These are phyloP conservation scores for Sitodiplosis mosellana DNA, from an alignment of 1,140 invertebrate species.

Conservation along the genomic window DNA sequence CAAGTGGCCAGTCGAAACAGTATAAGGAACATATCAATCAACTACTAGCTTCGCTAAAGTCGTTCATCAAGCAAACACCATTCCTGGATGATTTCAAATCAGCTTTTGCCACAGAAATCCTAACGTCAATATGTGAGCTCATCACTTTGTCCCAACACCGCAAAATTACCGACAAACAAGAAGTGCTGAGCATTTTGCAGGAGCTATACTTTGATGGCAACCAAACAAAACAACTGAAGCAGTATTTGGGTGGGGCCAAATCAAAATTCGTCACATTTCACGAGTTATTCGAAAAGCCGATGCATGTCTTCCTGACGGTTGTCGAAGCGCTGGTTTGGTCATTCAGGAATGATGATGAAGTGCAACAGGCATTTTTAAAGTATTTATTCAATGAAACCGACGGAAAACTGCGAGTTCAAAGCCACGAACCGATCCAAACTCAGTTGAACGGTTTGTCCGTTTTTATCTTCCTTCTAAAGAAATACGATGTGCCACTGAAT, in stretches of 20 bases:
- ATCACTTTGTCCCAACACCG: neutral
- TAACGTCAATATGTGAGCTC: neutral
- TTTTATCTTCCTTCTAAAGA: constrained; percentile 10
- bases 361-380: neutral
- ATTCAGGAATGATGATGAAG: constrained; percentile 3
- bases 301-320: constrained; percentile 8
- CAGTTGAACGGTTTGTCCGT: constrained; percentile 1
- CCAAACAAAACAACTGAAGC: neutral
- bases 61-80: neutral
- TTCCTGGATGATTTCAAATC: neutral
- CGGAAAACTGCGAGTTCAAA: too few relatives aligned
- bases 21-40: neutral
- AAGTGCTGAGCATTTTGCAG: constrained; percentile 3
- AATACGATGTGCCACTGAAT: constrained; percentile 13
- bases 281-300: constrained; percentile 11
- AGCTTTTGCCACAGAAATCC: neutral
- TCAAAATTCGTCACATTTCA: constrained; percentile 10
- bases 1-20: neutral
- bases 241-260: neutral
- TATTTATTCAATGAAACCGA: constrained; percentile 3
- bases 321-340: constrained; percentile 11
- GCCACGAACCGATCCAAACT: neutral
- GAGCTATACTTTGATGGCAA: constrained; percentile 7
- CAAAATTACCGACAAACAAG: neutral
- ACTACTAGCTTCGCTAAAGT: neutral